Base-by-base conservation (phyloP, 2,888 invertebrate species). In the Drosophila meridionalis region DNA sequence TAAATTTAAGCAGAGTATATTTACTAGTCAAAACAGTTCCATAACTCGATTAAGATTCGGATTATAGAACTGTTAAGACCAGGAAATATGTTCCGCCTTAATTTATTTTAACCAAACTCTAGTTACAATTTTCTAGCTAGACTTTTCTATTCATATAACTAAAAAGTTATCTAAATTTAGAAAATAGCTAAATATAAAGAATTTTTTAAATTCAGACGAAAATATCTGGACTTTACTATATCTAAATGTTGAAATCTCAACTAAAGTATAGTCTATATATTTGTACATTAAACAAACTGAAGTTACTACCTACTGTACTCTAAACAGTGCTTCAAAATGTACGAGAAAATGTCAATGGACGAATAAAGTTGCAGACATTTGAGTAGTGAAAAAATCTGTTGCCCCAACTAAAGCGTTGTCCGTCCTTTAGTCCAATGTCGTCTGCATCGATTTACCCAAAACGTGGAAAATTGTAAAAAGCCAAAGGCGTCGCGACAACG, bases 401-500 rank as follows among this genome's bases (percentile, higher is more conserved):
- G 60, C 47, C 61, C 58, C 64, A 58, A 14, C 36, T 38, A 53
- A 64, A 45, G 53, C 42, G 20, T 56, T 59, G 62, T 69, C 65
- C 65, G 47, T 42, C 12, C 50, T 34, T 11, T 30, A 45, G 59
- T 50, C 59, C 53, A 9, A 20, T 59, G 57, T 68, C 57, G 66
- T 43, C 66, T 32, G 65, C 63, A 68, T 73, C 70, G 64, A 81
- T 83, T 86, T 76, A 60, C 40, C 52, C 45, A 50, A 45, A 50
- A 9, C 36, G 55, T 55, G 60, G 50, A 57, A 86, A 83, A 68
- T 80, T 83, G 68, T 26, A 9, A 63, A 72, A 60, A 73, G 64
- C 71, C 68, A 76, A 76, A 74, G 71, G 71, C 78, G 71, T 73
- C 69, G 63, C 70, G 58, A 61, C 50, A 65, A 72, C 68, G 63